Base-by-base conservation (phyloP, 2,113 vertebrate genomes). In the Anarhynchus alexandrinus region DNA sequence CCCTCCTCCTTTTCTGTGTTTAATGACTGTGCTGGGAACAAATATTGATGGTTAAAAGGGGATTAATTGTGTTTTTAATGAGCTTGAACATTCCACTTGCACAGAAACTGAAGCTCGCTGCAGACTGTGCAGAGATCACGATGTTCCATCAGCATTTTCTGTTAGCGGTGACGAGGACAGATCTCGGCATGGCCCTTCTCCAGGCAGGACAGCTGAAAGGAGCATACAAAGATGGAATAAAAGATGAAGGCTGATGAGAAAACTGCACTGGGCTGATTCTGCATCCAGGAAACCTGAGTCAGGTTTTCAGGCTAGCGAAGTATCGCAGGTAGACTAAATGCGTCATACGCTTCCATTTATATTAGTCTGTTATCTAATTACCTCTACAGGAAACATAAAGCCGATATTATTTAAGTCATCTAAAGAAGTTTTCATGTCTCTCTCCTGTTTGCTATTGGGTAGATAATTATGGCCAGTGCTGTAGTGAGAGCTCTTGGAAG, bases 11-110 rank as follows among this genome's bases (percentile, higher is more conserved):
- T 84, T 58, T 90, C 92, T 15, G 16, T 51, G 38, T 57, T 77
- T 86, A 92, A 95, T 7, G 11, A 58, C 58, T 2, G 0, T 47
- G 65, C 79, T 20, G 32, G 69, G 80, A 94, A 90, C 7, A 23
- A 93, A 88, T 27, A 59, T 8, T 6, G 79, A 51, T 40, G 65
- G 40, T 69, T 94, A 66, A 82, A 81, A 45, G 26, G 59, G 55
- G 51, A 92, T 93, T 95, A 83, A 90, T 52, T 71, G 30, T 19
- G 74, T 65, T 80, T 79, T 86, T 97, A 94, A 94, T 43, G 83
- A 93, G 58, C 54, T 77, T 8, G 38, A 61, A 74, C 80, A 47
- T 81, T 67, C 64, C 71, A 29, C 23, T 71, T 40, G 21, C 73
- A 25, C 57, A 57, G 62, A 47, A 67, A n/a, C 40, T 14, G 30